Percentiles rank a stretch among this genome's conserved stretches.
Evolutionary conservation across 2,113 vertebrate genomes (phyloP).

Genomic region (Plotosus lineatus): DNA sequence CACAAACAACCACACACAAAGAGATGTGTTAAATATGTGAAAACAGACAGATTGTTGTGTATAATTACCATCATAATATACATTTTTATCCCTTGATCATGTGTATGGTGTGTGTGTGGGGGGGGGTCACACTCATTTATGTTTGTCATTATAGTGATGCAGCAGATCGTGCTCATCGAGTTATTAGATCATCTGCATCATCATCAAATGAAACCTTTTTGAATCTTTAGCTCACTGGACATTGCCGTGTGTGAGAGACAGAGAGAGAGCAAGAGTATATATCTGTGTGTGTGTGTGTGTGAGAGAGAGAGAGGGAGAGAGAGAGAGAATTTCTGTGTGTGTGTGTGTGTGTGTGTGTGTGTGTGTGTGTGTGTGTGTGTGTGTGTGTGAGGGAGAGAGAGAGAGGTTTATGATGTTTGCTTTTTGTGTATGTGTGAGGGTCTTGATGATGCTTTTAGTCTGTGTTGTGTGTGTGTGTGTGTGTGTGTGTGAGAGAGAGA

Average conservation of each 20-base stretch:
- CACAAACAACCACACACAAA: background rate
- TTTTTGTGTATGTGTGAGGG: background rate
- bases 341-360: background rate
- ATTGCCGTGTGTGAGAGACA: background rate
- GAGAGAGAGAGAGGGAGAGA: background rate
- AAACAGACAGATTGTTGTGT: background rate
- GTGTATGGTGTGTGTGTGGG: background rate
- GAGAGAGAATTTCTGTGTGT: background rate
- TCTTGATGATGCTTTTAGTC: too few species aligned
- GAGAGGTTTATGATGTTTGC: background rate
- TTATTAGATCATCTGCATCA: background rate
- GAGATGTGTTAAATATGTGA: too few species aligned
- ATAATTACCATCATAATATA: background rate
- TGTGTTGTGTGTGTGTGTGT: background rate
- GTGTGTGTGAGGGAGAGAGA: background rate
- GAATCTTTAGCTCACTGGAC: background rate
- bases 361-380: background rate
- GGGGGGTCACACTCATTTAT: background rate
- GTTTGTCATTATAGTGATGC: background rate
- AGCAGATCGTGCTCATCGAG: background rate
- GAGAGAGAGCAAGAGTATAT: too few species aligned
- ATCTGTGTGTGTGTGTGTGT: conserved; percentile 4
- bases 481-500: background rate
- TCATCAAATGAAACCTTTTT: background rate
- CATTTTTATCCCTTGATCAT: background rate